Conservation (phyloP, 2,888 invertebrate species). For the Limnephilus lunatus region DNA sequence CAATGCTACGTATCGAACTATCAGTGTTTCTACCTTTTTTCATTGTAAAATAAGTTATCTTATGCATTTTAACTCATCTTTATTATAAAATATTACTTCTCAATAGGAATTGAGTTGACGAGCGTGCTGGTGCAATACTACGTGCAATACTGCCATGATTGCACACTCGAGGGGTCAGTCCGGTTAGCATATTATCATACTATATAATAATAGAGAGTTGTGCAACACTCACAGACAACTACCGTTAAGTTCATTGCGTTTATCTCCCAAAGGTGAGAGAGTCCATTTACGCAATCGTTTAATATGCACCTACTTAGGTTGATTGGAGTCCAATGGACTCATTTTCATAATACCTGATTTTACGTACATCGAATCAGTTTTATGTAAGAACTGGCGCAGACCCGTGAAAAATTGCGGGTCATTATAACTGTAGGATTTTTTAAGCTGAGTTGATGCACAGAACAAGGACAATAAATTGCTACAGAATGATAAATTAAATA, state of each 20-base stretch:
- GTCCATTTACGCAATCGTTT: not conserved
- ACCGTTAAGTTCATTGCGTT: conserved; percentile 2
- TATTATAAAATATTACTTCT: not conserved
- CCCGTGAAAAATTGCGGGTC: too few species aligned
- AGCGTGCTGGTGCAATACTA: not conserved
- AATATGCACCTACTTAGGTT: not conserved
- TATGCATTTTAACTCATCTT: not conserved
- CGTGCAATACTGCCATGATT: not conserved
- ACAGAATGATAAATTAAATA: too few species aligned
- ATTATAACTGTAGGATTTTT: too few species aligned
- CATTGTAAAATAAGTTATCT: not conserved
- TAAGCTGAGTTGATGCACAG: too few species aligned
- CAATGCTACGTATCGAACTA: too few species aligned
- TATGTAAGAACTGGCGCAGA: not conserved
- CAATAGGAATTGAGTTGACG: not conserved
- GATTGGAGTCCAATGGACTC: not conserved
- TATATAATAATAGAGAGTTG: not conserved
- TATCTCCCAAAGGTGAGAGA: not conserved
- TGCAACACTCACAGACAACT: not conserved
- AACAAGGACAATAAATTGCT: too few species aligned
- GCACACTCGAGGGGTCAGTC: not conserved
- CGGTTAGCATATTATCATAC: not conserved
- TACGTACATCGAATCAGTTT: not conserved
- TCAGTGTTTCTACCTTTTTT: not conserved
- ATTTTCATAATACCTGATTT: too few species aligned